These are phyloP conservation scores for Copidosoma floridanum DNA, from an alignment of 1,140 invertebrate genomes.

Conservation along the genomic window DNA sequence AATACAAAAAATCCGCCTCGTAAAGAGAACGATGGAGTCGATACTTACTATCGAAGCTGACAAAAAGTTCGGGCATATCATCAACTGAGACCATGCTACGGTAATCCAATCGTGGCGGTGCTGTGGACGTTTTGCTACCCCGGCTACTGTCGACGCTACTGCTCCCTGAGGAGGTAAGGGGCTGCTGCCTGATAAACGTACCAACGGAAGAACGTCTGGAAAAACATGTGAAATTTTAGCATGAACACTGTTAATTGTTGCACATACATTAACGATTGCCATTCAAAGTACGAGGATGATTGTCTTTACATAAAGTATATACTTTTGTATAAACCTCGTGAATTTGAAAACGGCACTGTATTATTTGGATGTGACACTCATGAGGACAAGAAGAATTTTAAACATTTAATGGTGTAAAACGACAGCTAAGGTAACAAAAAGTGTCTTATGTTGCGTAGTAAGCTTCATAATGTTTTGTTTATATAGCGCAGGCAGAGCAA, in stretches of 20 bases:
- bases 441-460: slow-evolving; percentile 1
- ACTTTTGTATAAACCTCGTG: slow-evolving; percentile 1
- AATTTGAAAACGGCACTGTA: slow-evolving; percentile 9
- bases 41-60: slow-evolving; percentile 89
- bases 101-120: slow-evolving; percentile 77
- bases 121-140: slow-evolving; percentile 59
- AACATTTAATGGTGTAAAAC: slow-evolving; percentile 14
- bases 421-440: slow-evolving; percentile 3
- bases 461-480: slow-evolving; percentile 10
- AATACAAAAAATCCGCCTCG: neutral
- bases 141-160: slow-evolving; percentile 60
- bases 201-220: slow-evolving; percentile 77
- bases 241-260: neutral
- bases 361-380: neutral
- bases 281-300: slow-evolving; percentile 5
- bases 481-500: slow-evolving; percentile 21
- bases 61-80: slow-evolving; percentile 91
- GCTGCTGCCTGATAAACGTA: slow-evolving; percentile 69
- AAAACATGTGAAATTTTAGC: slow-evolving; percentile 29
- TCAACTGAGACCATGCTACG: slow-evolving; percentile 90
- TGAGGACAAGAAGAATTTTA: neutral
- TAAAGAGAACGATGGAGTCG: neutral
- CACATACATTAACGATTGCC: too few relatives aligned
- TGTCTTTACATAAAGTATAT: neutral
- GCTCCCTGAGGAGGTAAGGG: slow-evolving; percentile 50